phyloP scores from a whole-genome alignment of 2,888 invertebrate species.

The Ectemnius lituratus region DNA sequence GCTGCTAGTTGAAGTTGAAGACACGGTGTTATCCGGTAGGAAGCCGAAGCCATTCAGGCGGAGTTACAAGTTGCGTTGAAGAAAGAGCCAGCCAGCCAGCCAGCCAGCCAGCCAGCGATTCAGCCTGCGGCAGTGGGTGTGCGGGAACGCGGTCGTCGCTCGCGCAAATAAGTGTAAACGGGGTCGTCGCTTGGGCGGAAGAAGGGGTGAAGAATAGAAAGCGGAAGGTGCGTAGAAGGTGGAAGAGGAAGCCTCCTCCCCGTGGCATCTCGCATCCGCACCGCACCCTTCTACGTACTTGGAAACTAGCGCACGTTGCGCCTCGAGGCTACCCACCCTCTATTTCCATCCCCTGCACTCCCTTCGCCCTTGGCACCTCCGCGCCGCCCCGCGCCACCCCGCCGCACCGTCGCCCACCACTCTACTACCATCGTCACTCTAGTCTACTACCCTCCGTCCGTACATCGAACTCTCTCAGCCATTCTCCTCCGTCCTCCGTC shows the following conservation, averaged over 20 bases:
- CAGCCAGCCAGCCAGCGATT: not conserved
- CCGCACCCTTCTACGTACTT: slow-evolving; percentile 66
- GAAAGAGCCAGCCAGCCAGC: slow-evolving; percentile 8
- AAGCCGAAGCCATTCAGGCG: too few species aligned
- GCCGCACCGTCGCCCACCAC: not conserved
- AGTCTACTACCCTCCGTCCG: not conserved
- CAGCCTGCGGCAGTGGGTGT: slow-evolving; percentile 35
- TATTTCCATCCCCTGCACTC: slow-evolving; percentile 7
- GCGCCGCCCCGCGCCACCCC: too few species aligned
- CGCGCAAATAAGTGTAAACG: slow-evolving; percentile 32
- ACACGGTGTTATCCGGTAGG: too few species aligned
- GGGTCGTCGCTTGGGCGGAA: slow-evolving; percentile 28
- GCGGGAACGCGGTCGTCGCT: not conserved
- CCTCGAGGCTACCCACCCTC: slow-evolving; percentile 56
- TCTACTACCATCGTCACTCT: not conserved
- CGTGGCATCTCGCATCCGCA: slow-evolving; percentile 66
- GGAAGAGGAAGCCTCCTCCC: slow-evolving; percentile 34
- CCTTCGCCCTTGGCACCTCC: not conserved
- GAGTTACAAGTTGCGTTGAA: slow-evolving; percentile 1
- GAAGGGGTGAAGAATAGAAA: slow-evolving; percentile 14
- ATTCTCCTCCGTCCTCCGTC: not conserved
- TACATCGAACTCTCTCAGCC: not conserved
- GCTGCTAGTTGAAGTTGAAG: too few species aligned
- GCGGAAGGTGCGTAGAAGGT: slow-evolving; percentile 7
- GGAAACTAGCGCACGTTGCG: slow-evolving; percentile 68